A percentile compares a stretch with the other conserved stretches of the same genome.
phyloP scores from a whole-genome alignment of 1,140 invertebrate species.

The Drosophila orosa region DNA sequence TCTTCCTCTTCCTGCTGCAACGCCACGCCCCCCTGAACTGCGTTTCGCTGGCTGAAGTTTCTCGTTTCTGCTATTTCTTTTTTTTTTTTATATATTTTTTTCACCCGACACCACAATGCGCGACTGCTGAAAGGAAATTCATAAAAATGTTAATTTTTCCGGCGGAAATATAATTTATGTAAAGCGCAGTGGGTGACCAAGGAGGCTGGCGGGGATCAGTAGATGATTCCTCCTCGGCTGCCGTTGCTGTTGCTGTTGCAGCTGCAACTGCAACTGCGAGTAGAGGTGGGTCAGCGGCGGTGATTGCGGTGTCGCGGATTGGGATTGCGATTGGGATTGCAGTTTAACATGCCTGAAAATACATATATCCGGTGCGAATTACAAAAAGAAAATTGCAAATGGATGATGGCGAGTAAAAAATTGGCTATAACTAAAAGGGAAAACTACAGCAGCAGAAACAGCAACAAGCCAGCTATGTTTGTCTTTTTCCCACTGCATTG shows the following conservation, averaged over 20 bases:
- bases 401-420: constrained; percentile 38
- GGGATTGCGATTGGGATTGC: constrained; percentile 50
- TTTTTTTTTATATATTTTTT: constrained; percentile 22
- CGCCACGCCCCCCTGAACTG: constrained; percentile 23
- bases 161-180: constrained; percentile 83
- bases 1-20: constrained; percentile 42
- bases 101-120: constrained; percentile 67
- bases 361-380: constrained; percentile 77
- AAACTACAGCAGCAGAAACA: constrained; percentile 1
- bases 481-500: constrained; percentile 41
- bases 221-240: constrained; percentile 16
- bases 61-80: constrained; percentile 20
- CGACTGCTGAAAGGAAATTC: constrained; percentile 79
- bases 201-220: constrained; percentile 38
- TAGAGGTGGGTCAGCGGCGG: constrained; percentile 15
- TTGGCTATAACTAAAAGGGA: constrained; percentile 18
- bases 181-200: constrained; percentile 78
- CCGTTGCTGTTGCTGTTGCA: constrained; percentile 4
- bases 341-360: constrained; percentile 65
- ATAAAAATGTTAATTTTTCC: constrained; percentile 83
- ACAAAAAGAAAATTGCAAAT: constrained; percentile 48
- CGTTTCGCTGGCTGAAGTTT: constrained; percentile 36
- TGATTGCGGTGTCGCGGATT: constrained; percentile 47
- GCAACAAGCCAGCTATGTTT: neutral
- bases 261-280: constrained; percentile 15